Conservation (phyloP, 2,797 vertebrate species). For the Knipowitschia caucasica region DNA sequence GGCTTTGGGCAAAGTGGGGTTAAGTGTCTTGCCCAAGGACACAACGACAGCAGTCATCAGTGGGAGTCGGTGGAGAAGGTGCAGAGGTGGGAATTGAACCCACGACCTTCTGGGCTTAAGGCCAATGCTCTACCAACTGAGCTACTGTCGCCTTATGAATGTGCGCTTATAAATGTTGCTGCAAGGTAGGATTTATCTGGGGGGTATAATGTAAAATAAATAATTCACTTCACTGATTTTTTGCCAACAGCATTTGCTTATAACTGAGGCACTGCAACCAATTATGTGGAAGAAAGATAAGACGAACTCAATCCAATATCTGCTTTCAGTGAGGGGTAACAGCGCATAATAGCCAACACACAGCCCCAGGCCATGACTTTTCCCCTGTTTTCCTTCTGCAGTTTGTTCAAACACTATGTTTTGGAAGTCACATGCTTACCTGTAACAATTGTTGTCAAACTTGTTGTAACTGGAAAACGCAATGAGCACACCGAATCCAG, state of each 20-base stretch:
- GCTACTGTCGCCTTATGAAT: conserved; percentile 3
- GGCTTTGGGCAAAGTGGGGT: no score
- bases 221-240: conserved; percentile 9
- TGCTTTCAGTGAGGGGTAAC: conserved; percentile 28
- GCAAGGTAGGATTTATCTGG: conserved; percentile 7
- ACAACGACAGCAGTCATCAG: no score
- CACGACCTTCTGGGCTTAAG: no score
- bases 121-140: no score
- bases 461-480: conserved; percentile 99
- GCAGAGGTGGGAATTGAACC: no score
- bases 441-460: conserved; percentile 98
- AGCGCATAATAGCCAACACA: conserved; percentile 25
- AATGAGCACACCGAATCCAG: conserved; percentile 95
- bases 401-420: conserved; percentile 28
- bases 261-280: conserved; percentile 10
- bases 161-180: conserved; percentile 2
- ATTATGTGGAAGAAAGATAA: conserved; percentile 35
- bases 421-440: conserved; percentile 72
- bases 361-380: conserved; percentile 46
- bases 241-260: conserved; percentile 19
- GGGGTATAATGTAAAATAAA: conserved; percentile 1
- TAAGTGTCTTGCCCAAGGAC: no score
- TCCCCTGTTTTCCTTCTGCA: conserved; percentile 15
- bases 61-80: no score
- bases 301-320: conserved; percentile 18